Conservation (phyloP, 2,113 vertebrate species). For the Cranoglanis bouderius region DNA sequence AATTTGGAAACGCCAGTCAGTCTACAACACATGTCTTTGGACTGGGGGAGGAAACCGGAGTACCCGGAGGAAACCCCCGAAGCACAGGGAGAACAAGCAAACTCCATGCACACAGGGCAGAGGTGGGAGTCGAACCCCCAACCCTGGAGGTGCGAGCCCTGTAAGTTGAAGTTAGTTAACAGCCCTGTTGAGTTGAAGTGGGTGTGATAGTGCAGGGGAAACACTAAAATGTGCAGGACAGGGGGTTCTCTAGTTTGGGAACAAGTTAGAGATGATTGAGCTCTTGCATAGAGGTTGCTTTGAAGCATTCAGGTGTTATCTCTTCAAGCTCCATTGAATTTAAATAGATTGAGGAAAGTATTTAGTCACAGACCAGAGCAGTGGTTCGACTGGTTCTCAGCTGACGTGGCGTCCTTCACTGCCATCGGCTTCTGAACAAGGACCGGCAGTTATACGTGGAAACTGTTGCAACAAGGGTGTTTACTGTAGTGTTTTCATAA, state of each 20-base stretch:
- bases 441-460: neutral
- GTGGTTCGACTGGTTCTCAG: constrained; percentile 10
- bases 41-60: too few relatives aligned
- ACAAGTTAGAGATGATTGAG: too few relatives aligned
- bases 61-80: too few relatives aligned
- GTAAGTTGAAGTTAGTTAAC: too few relatives aligned
- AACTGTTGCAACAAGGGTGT: neutral
- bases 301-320: constrained; percentile 22
- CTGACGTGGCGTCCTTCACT: neutral
- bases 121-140: too few relatives aligned
- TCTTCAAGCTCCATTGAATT: constrained; percentile 7
- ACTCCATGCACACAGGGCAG: too few relatives aligned
- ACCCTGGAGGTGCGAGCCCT: too few relatives aligned
- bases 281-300: neutral
- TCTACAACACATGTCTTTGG: too few relatives aligned
- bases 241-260: too few relatives aligned
- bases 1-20: too few relatives aligned
- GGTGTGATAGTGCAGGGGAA: neutral
- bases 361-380: constrained; percentile 11
- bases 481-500: neutral
- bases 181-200: neutral
- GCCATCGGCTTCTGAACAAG: neutral
- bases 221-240: neutral
- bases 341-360: neutral
- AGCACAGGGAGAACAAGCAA: too few relatives aligned